These are phyloP conservation scores for Xestia ashworthii DNA, from an alignment of 2,888 invertebrate genomes.

Conservation along the genomic window DNA sequence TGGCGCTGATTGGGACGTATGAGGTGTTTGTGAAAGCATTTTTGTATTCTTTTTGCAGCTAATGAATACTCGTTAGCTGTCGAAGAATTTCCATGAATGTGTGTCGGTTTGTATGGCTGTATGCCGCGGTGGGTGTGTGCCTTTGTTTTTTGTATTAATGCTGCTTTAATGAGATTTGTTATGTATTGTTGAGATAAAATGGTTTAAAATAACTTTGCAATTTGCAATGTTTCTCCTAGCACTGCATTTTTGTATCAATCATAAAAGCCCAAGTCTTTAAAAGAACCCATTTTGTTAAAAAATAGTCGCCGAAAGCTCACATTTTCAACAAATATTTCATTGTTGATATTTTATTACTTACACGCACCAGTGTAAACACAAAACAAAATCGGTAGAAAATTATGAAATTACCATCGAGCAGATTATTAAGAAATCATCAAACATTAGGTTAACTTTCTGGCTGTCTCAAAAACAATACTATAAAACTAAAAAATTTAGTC, in stretches of 20 bases:
- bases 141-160: slow-evolving; percentile 38
- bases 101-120: slow-evolving; percentile 25
- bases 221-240: neutral
- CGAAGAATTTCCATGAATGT: slow-evolving; percentile 68
- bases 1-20: slow-evolving; percentile 86
- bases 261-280: neutral
- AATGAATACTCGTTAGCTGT: slow-evolving; percentile 83
- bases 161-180: slow-evolving; percentile 36
- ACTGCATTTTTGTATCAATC: too few species aligned
- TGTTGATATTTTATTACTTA: neutral
- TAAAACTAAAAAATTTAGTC: neutral
- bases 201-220: neutral
- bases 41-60: slow-evolving; percentile 81
- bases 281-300: neutral
- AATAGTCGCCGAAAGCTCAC: neutral
- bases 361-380: neutral
- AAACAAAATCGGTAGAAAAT: neutral
- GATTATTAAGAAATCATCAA: neutral
- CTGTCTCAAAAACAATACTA: neutral
- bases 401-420: neutral
- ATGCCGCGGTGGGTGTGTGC: slow-evolving; percentile 11
- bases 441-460: neutral
- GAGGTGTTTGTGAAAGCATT: slow-evolving; percentile 81
- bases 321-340: neutral
- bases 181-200: slow-evolving; percentile 1